Percentiles rank a stretch among this genome's conserved stretches.
These are phyloP conservation scores for Drosophila mulleri DNA, from an alignment of 2,888 invertebrate species.

Conservation along the genomic window DNA sequence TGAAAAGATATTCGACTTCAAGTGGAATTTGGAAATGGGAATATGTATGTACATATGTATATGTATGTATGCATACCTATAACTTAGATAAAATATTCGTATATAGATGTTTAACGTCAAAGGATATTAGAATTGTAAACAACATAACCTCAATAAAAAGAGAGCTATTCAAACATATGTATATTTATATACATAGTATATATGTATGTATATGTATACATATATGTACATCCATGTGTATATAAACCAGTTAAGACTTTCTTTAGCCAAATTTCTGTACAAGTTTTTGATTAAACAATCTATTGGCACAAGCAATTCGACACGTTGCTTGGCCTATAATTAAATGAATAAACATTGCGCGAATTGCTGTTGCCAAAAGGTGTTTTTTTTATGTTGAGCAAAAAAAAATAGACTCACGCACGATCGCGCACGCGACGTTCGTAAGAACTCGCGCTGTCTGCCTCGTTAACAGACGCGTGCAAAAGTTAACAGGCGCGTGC, in stretches of 20 bases:
- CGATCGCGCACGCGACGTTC: slow-evolving; percentile 33
- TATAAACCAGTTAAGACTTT: slow-evolving; percentile 6
- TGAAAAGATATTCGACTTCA: background rate
- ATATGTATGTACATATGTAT: too few species aligned
- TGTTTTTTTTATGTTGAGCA: slow-evolving; percentile 11
- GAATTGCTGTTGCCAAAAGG: slow-evolving; percentile 15
- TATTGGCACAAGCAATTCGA: slow-evolving; percentile 15
- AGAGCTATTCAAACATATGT: background rate
- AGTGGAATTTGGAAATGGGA: background rate
- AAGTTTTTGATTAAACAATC: slow-evolving; percentile 19
- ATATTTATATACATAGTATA: background rate
- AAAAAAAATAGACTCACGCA: background rate
- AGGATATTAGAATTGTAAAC: background rate
- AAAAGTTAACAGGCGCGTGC: slow-evolving; percentile 20
- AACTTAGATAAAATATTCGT: background rate
- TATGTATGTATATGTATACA: background rate
- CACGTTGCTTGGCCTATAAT: slow-evolving; percentile 8
- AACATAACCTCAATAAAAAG: slow-evolving; percentile 12
- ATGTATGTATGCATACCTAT: background rate
- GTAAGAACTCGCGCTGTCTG: slow-evolving; percentile 43
- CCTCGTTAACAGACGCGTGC: slow-evolving; percentile 31
- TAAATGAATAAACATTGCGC: slow-evolving; percentile 6
- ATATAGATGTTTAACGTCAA: background rate
- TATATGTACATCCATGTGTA: too few species aligned
- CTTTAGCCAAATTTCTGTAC: background rate